These are phyloP conservation scores for Sesia apiformis DNA, from an alignment of 2,888 invertebrate genomes.

Conservation along the genomic window DNA sequence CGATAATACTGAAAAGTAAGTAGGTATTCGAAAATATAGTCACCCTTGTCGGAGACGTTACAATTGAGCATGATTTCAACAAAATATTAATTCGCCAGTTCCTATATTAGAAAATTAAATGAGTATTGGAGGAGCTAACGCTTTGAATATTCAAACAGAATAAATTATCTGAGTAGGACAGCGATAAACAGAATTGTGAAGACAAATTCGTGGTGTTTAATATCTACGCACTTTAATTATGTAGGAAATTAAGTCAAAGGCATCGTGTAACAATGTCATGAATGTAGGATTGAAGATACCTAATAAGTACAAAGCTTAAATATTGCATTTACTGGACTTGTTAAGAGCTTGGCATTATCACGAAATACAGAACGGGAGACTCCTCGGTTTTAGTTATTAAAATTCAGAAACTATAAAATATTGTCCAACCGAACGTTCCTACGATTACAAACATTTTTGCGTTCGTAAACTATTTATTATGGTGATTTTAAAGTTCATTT, in stretches of 20 bases:
- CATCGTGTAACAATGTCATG: neutral
- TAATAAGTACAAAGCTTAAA: too few species aligned
- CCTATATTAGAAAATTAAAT: constrained; percentile 62
- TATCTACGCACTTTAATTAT: neutral
- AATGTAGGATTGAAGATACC: too few species aligned
- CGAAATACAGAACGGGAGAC: too few species aligned
- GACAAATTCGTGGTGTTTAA: constrained; percentile 38
- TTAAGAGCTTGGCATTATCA: too few species aligned
- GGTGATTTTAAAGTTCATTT: too few species aligned
- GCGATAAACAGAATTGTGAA: constrained; percentile 25
- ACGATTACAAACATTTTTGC: too few species aligned
- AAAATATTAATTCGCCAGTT: constrained; percentile 59
- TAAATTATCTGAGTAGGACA: constrained; percentile 53
- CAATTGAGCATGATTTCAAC: constrained; percentile 47
- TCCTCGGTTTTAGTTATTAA: too few species aligned
- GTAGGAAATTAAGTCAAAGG: neutral
- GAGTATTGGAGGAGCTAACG: constrained; percentile 57
- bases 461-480: too few species aligned
- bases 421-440: too few species aligned
- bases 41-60: constrained; percentile 28
- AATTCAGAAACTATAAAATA: too few species aligned
- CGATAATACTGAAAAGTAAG: too few species aligned
- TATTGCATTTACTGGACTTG: too few species aligned
- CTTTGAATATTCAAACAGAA: constrained; percentile 69
- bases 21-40: neutral